These are phyloP conservation scores for Ageneiosus marmoratus DNA, from an alignment of 2,113 vertebrate species.

Conservation along the genomic window DNA sequence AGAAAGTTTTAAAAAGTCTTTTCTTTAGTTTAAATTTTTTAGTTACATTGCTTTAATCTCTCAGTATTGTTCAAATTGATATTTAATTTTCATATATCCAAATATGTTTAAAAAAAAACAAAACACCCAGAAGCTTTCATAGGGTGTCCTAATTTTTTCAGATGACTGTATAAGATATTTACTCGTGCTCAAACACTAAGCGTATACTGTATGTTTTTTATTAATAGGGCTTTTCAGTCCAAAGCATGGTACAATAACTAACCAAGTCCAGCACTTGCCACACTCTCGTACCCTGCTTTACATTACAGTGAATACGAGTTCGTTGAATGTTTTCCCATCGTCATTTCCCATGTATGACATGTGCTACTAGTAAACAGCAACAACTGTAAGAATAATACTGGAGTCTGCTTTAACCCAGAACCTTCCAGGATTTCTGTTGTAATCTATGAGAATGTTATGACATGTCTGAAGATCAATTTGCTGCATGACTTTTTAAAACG, in stretches of 20 bases:
- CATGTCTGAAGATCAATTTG: not conserved
- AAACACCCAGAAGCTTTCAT: too few species aligned
- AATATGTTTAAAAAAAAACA: too few species aligned
- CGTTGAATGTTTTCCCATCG: too few species aligned
- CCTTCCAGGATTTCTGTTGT: not conserved
- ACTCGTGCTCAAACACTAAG: not conserved
- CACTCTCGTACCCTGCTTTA: not conserved
- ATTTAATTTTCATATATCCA: too few species aligned
- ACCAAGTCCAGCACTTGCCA: not conserved
- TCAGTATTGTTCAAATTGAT: too few species aligned
- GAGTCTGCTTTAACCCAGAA: not conserved
- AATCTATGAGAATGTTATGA: not conserved
- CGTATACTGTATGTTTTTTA: not conserved
- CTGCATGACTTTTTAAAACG: not conserved
- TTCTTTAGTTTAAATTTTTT: too few species aligned
- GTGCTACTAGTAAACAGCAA: not conserved
- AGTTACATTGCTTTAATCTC: too few species aligned
- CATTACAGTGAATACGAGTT: too few species aligned
- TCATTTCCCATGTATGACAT: not conserved
- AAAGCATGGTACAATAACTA: not conserved
- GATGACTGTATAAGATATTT: too few species aligned
- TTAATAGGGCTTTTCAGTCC: not conserved
- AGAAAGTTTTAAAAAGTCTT: too few species aligned
- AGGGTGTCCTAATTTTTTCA: too few species aligned
- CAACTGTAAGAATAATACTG: not conserved